Evolutionary conservation across 1,140 invertebrate genomes (phyloP).

Genomic region (Stegodyphus mimosarum): DNA sequence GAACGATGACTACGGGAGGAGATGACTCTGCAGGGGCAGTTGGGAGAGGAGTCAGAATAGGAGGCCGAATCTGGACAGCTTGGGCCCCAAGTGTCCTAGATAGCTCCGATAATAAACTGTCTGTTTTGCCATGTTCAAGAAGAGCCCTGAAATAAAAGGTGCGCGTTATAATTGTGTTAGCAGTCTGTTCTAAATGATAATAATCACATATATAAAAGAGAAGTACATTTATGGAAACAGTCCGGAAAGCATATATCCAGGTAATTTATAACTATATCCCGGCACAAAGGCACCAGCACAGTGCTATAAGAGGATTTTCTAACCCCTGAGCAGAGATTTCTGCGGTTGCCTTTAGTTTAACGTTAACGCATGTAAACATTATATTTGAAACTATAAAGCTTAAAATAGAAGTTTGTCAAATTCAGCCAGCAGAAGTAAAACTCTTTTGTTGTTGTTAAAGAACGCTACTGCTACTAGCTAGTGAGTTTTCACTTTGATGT

Average conservation of each 20-base stretch:
- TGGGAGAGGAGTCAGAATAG: conserved; percentile 64
- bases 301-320: too few species aligned
- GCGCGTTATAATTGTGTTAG: background rate
- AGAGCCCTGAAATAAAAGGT: conserved; percentile 62
- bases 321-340: too few species aligned
- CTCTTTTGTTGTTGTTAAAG: too few species aligned
- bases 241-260: background rate
- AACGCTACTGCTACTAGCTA: too few species aligned
- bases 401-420: too few species aligned
- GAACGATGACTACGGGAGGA: conserved; percentile 27
- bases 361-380: too few species aligned
- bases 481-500: too few species aligned
- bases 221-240: background rate
- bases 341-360: too few species aligned
- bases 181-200: background rate
- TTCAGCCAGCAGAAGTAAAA: too few species aligned
- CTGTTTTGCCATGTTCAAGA: conserved; percentile 67
- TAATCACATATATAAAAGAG: background rate
- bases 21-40: conserved; percentile 26
- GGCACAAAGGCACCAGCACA: background rate
- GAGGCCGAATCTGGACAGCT: conserved; percentile 78
- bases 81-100: conserved; percentile 69
- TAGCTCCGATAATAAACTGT: conserved; percentile 75
- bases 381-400: too few species aligned
- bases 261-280: background rate